Percentiles rank a stretch among this genome's conserved stretches.
These are phyloP conservation scores for Caenorhabditis latens DNA, from an alignment of 1,140 invertebrate species.

Conservation along the genomic window DNA sequence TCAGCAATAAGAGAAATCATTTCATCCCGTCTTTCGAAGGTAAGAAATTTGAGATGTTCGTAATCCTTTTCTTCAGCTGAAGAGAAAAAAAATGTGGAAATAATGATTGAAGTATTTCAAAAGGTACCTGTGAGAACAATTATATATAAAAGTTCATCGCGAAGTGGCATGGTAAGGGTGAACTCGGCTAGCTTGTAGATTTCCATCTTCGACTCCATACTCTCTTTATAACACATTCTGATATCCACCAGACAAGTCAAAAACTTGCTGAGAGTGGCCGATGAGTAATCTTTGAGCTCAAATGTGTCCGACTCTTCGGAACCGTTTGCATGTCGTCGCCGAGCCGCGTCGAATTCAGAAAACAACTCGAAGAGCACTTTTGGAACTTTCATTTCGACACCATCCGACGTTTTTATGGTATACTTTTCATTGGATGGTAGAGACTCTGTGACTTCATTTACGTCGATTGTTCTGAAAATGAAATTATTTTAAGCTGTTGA, in stretches of 20 bases:
- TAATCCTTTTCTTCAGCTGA: background rate
- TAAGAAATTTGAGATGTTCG: background rate
- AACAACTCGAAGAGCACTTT: slow-evolving; percentile 25
- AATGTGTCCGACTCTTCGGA: background rate
- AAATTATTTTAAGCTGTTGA: too few species aligned
- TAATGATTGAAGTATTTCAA: too few species aligned
- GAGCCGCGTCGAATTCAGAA: background rate
- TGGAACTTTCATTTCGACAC: background rate
- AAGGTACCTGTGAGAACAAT: slow-evolving; percentile 2
- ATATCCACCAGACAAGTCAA: background rate
- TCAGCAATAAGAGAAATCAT: background rate
- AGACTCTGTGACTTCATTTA: background rate
- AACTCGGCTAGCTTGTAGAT: background rate
- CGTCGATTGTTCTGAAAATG: background rate
- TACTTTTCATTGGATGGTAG: background rate
- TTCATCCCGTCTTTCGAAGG: background rate
- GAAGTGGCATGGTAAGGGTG: background rate
- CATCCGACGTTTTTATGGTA: background rate
- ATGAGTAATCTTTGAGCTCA: background rate
- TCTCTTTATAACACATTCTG: background rate
- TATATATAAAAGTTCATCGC: background rate
- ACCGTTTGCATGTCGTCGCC: background rate
- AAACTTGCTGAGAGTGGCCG: background rate
- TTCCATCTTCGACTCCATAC: slow-evolving; percentile 9
- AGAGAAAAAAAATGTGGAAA: background rate